Conservation (phyloP, 1,140 invertebrate genomes). For the Teleopsis dalmanni region DNA sequence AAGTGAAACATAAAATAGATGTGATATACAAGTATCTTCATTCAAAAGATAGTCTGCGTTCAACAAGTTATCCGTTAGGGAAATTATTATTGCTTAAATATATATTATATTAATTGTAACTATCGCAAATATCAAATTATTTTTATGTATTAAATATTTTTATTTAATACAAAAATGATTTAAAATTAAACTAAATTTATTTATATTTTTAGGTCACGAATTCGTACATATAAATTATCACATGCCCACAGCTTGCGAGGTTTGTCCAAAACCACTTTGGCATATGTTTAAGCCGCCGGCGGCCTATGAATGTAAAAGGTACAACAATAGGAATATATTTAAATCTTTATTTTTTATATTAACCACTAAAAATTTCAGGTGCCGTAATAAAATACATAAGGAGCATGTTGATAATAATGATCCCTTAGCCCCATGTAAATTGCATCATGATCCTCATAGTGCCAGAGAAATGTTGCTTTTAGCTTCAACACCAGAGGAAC, state of each 20-base stretch:
- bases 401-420: constrained; percentile 86
- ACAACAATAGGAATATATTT: constrained; percentile 25
- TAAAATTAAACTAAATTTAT: not conserved
- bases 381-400: constrained; percentile 92
- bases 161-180: not conserved
- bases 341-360: not conserved
- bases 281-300: constrained; percentile 94
- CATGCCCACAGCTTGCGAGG: constrained; percentile 96
- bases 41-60: no score
- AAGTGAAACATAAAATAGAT: no score
- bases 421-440: constrained; percentile 79
- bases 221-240: constrained; percentile 94
- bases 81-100: no score
- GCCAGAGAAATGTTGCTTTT: constrained; percentile 87
- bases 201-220: constrained; percentile 67
- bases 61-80: no score
- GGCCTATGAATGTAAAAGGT: constrained; percentile 90
- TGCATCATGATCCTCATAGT: constrained; percentile 87
- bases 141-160: not conserved
- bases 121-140: not conserved
- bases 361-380: constrained; percentile 50
- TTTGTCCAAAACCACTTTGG: constrained; percentile 94
- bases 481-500: constrained; percentile 75
- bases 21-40: no score
- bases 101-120: no score